Conservation (phyloP, 1,140 invertebrate species). For the Anastrepha obliqua region DNA sequence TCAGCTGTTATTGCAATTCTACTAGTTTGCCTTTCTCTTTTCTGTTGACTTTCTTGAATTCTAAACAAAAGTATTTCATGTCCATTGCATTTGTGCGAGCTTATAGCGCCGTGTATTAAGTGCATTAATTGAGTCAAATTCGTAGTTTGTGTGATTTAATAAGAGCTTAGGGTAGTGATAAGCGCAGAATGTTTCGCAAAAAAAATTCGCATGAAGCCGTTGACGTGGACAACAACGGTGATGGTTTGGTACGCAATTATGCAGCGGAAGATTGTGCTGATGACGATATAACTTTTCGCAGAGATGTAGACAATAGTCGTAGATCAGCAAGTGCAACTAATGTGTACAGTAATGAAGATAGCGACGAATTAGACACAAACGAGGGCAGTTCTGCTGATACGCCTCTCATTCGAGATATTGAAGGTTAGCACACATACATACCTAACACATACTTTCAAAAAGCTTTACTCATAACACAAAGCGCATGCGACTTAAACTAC, state of each 20-base stretch:
- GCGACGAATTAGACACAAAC: constrained; percentile 47
- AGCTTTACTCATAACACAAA: neutral
- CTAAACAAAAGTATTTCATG: constrained; percentile 24
- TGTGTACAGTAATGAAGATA: constrained; percentile 20
- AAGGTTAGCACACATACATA: constrained; percentile 31
- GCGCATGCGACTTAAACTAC: neutral
- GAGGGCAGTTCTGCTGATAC: constrained; percentile 34
- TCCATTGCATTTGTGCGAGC: neutral
- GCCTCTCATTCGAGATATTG: constrained; percentile 49
- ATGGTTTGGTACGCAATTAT: constrained; percentile 31
- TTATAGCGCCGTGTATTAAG: neutral
- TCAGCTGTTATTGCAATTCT: constrained; percentile 5
- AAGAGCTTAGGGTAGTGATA: neutral
- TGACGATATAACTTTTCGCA: constrained; percentile 30
- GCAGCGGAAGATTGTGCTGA: constrained; percentile 30
- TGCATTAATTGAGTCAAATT: neutral
- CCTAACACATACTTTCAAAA: neutral
- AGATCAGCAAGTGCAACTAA: neutral
- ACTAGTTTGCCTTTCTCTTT: constrained; percentile 20
- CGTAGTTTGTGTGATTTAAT: neutral
- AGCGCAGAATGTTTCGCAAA: constrained; percentile 20
- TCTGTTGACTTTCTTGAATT: constrained; percentile 5
- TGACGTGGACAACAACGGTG: neutral
- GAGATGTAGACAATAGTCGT: neutral
- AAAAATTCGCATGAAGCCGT: constrained; percentile 12